These are phyloP conservation scores for Phylloscopus collybita DNA, from an alignment of 2,797 vertebrate genomes.

Conservation along the genomic window DNA sequence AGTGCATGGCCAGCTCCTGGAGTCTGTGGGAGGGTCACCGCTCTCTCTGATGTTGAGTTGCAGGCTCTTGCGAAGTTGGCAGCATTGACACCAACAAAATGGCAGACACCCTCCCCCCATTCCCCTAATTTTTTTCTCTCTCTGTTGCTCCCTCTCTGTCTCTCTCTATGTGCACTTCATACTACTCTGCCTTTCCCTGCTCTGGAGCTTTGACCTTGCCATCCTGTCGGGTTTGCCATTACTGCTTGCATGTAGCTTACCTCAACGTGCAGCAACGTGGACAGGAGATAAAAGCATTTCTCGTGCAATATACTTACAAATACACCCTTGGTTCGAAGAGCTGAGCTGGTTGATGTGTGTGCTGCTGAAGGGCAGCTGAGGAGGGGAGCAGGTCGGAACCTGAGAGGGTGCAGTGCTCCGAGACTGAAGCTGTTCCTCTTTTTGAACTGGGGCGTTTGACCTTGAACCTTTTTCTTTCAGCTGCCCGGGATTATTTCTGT, in stretches of 20 bases:
- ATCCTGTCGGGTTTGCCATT: neutral
- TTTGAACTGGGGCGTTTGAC: neutral
- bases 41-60: neutral
- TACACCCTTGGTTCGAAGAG: neutral
- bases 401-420: neutral
- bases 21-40: neutral
- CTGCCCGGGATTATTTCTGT: neutral
- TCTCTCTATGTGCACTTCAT: neutral
- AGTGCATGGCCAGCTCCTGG: neutral
- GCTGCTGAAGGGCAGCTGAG: neutral
- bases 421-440: neutral
- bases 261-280: fast-evolving
- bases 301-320: neutral
- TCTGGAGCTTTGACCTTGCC: neutral
- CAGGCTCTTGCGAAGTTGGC: neutral
- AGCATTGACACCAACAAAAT: neutral
- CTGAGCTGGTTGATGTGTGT: neutral
- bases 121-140: neutral
- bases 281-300: neutral
- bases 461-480: neutral
- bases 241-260: neutral
- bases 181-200: neutral
- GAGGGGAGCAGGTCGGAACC: neutral
- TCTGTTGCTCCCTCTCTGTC: neutral
- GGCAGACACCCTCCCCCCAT: neutral